phyloP scores from a whole-genome alignment of 1,140 invertebrate species.

The Diuraphis noxia region DNA sequence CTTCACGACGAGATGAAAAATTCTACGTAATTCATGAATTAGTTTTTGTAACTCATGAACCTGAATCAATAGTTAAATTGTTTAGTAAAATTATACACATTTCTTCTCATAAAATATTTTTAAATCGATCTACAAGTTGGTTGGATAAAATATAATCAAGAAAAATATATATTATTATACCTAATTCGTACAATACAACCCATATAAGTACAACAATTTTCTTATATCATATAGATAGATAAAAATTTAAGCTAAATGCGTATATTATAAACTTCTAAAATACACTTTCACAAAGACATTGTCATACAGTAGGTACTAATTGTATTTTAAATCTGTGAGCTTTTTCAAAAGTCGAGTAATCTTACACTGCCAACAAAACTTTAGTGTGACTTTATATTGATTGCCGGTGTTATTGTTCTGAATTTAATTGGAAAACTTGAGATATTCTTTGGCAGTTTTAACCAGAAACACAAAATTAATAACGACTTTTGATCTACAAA shows the following conservation, averaged over 20 bases:
- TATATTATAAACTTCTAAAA: neutral
- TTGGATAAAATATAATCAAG: neutral
- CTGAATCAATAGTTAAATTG: neutral
- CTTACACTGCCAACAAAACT: neutral
- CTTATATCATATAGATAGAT: neutral
- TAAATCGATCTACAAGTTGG: neutral
- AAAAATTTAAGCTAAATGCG: neutral
- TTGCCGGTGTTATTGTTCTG: neutral
- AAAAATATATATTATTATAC: neutral
- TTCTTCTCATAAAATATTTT: neutral
- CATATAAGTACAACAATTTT: neutral
- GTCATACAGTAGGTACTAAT: neutral
- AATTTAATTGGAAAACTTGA: conserved; percentile 49
- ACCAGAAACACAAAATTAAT: conserved; percentile 44
- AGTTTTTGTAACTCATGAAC: neutral
- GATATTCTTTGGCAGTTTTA: conserved; percentile 27
- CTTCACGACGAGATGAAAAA: neutral
- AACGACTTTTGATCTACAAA: conserved; percentile 51
- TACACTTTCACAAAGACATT: neutral
- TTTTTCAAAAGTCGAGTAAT: neutral
- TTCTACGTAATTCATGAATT: neutral
- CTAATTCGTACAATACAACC: neutral
- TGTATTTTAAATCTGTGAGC: neutral
- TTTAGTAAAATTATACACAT: neutral
- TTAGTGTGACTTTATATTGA: conserved; percentile 18